These are phyloP conservation scores for Oreochromis niloticus DNA, from an alignment of 2,113 vertebrate species.

Conservation along the genomic window DNA sequence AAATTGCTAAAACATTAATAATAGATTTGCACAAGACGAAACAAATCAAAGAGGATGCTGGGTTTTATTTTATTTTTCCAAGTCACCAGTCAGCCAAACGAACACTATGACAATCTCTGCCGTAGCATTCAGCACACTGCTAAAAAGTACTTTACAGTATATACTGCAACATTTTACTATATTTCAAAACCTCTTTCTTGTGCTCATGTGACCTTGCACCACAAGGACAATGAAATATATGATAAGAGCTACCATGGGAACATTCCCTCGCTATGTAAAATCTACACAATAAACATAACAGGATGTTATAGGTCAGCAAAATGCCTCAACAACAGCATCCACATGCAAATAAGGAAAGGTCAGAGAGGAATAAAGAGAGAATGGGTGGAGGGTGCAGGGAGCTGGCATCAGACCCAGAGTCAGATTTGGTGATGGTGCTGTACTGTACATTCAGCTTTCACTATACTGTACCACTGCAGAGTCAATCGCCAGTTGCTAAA, in stretches of 20 bases:
- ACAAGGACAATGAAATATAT: not conserved
- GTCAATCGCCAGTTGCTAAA: not conserved
- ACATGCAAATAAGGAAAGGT: slow-evolving; percentile 58
- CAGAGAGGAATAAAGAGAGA: slow-evolving; percentile 24
- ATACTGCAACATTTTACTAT: not conserved
- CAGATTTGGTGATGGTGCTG: slow-evolving; percentile 34
- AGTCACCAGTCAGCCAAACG: not conserved
- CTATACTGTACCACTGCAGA: slow-evolving; percentile 38
- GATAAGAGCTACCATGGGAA: not conserved
- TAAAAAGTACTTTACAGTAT: not conserved
- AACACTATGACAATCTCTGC: not conserved
- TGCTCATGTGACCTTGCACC: not conserved
- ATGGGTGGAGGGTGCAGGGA: not conserved
- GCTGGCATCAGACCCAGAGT: slow-evolving; percentile 44
- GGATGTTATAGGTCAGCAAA: slow-evolving; percentile 34
- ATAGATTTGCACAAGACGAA: not conserved
- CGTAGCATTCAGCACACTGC: not conserved
- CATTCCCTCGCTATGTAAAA: not conserved
- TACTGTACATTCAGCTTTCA: slow-evolving; percentile 38
- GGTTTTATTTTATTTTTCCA: not conserved
- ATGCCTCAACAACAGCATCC: slow-evolving; percentile 26
- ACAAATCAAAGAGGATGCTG: not conserved
- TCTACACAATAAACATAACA: slow-evolving; percentile 11
- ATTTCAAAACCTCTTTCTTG: not conserved
- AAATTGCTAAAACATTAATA: not conserved